These are phyloP conservation scores for Globodera ellingtonae DNA, from an alignment of 1,140 invertebrate species.

Conservation along the genomic window DNA sequence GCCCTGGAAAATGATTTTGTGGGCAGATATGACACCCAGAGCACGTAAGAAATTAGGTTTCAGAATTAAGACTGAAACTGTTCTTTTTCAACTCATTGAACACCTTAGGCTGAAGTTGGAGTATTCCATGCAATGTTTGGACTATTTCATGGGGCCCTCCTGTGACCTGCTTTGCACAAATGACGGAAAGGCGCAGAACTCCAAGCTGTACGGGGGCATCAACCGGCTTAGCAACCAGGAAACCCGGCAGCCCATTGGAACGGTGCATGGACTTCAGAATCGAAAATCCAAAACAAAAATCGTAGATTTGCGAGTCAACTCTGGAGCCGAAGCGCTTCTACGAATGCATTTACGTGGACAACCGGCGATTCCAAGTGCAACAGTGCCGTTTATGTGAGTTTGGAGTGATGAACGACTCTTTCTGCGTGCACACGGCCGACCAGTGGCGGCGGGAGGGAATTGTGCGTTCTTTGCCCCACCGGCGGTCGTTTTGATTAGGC, in stretches of 20 bases:
- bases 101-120: slow-evolving; percentile 29
- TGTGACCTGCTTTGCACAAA: slow-evolving; percentile 32
- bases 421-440: slow-evolving; percentile 25
- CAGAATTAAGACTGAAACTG: background rate
- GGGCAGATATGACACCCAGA: slow-evolving; percentile 23
- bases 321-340: slow-evolving; percentile 17
- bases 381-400: slow-evolving; percentile 33
- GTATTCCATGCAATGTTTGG: slow-evolving; percentile 39
- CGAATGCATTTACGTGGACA: slow-evolving; percentile 18
- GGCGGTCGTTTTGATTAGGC: background rate
- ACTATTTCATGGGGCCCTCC: slow-evolving; percentile 19
- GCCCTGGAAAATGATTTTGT: slow-evolving; percentile 14
- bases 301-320: slow-evolving; percentile 30
- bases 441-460: slow-evolving; percentile 23
- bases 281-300: slow-evolving; percentile 10
- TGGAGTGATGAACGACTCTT: slow-evolving; percentile 33
- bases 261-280: background rate
- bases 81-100: background rate
- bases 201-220: slow-evolving; percentile 13
- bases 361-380: slow-evolving; percentile 22
- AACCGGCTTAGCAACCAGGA: background rate
- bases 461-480: background rate
- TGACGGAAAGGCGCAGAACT: slow-evolving; percentile 2
- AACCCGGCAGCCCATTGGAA: background rate
- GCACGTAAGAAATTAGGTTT: slow-evolving; percentile 8